phyloP scores from a whole-genome alignment of 2,888 invertebrate species.

The Trachelus troglodyta region DNA sequence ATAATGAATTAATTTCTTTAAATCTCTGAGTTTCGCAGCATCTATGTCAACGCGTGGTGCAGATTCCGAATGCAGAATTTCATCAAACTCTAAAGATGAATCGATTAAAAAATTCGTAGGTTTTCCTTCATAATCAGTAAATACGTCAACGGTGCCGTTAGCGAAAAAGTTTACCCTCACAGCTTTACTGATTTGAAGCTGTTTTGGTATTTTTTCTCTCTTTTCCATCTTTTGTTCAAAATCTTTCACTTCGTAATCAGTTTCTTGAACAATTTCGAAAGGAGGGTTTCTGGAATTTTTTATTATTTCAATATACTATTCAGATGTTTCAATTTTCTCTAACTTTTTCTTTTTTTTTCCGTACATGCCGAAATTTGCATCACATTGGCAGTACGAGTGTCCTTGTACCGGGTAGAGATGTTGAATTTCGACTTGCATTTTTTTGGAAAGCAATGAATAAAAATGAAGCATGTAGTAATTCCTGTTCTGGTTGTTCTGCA shows the following conservation, averaged over 20 bases:
- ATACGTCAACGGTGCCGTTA: no score
- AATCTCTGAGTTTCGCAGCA: no score
- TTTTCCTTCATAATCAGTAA: no score
- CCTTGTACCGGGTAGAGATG: constrained; percentile 29
- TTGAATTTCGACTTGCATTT: constrained; percentile 26
- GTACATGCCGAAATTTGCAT: constrained; percentile 29
- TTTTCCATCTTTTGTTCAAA: neutral
- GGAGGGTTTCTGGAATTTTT: constrained; percentile 16
- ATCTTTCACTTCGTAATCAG: neutral
- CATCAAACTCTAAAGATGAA: no score
- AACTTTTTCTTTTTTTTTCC: constrained; percentile 14
- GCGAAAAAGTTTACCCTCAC: no score
- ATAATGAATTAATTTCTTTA: no score
- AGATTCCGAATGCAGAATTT: no score
- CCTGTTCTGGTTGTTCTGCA: constrained; percentile 17
- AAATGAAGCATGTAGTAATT: constrained; percentile 24
- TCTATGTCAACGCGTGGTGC: no score
- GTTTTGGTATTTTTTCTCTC: neutral
- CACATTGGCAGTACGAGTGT: constrained; percentile 31
- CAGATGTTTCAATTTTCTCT: constrained; percentile 18
- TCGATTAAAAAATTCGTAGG: no score
- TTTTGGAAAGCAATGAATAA: constrained; percentile 15
- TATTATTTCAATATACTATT: constrained; percentile 21
- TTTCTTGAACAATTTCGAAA: constrained; percentile 4
- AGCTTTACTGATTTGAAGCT: no score